Conservation (phyloP, 1,140 invertebrate genomes). For the Saxidomus purpurata region DNA sequence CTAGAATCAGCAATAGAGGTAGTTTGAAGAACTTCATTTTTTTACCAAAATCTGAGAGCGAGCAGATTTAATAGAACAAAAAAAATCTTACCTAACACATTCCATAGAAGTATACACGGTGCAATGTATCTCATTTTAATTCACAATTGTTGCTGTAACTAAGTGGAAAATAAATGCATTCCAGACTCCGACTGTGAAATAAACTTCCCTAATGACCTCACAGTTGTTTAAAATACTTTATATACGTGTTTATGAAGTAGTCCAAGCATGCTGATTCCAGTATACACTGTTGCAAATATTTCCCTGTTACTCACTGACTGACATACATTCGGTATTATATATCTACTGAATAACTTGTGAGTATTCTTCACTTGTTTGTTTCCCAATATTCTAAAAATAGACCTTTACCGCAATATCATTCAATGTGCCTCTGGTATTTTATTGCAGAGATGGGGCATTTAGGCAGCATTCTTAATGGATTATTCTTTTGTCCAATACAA, state of each 20-base stretch:
- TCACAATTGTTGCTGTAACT: too few species aligned
- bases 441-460: not conserved
- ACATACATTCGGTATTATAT: not conserved
- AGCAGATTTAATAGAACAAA: too few species aligned
- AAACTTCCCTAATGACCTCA: not conserved
- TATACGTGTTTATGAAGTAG: not conserved
- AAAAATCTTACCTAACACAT: not conserved
- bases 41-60: too few species aligned
- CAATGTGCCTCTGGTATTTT: not conserved
- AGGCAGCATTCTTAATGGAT: not conserved
- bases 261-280: not conserved
- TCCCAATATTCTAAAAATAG: slow-evolving; percentile 43
- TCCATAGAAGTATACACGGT: not conserved
- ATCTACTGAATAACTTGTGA: not conserved
- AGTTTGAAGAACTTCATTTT: too few species aligned
- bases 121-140: not conserved
- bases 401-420: not conserved
- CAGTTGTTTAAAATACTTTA: not conserved
- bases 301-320: slow-evolving; percentile 10
- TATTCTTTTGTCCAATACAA: not conserved
- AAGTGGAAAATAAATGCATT: too few species aligned
- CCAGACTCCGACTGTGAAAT: too few species aligned
- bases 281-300: not conserved
- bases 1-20: too few species aligned
- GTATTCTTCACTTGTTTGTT: not conserved